Base-by-base conservation (phyloP, 2,797 vertebrate species). In the Nasua narica region DNA sequence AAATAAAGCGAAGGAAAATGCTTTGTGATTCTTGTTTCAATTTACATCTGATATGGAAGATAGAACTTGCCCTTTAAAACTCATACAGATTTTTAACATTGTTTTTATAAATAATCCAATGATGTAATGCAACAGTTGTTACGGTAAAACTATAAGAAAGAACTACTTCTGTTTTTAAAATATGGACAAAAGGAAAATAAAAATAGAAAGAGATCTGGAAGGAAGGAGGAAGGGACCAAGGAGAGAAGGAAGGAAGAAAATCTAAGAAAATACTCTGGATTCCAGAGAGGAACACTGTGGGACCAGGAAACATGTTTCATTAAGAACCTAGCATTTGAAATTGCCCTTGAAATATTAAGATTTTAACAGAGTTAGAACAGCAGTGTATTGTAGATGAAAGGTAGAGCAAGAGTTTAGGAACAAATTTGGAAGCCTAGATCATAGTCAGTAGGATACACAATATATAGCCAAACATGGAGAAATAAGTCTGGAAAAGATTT, bases 61-160 rank as follows among this genome's bases (percentile, higher is more conserved):
- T 27, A 43, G 67, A 90, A 70, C 11, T 81, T 94, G 12, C 12
- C 46, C 25, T 72, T 91, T 84, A 88, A 82, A 84, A 69, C 14
- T 21, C 18, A 74, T 3, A 43, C 4, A 76, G 18, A 46, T 37
- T 69, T 85, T 52, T 50, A 77, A 77, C 48, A 52, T 52, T 52
- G 10, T 77, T 52, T 89, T 74, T 43, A 82, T 88, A 76, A 60
- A 18, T 37, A 52, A 90, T 54, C 13, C 18, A 70, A 14, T 29
- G 0, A 43, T 87, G 7, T 82, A 60, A 87, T 83, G 25, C 27
- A 77, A 37, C 2, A 19, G 0, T 52, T 81, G 9, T 21, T 76
- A 3, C 4, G 67, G 67, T 2, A 54, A 40, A 60, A 43, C 11
- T 70, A 23, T 12, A 91, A 54, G 23, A 91, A 35, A 89, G 3